These are phyloP conservation scores for Exocentrus adspersus DNA, from an alignment of 2,888 invertebrate species.

Conservation along the genomic window DNA sequence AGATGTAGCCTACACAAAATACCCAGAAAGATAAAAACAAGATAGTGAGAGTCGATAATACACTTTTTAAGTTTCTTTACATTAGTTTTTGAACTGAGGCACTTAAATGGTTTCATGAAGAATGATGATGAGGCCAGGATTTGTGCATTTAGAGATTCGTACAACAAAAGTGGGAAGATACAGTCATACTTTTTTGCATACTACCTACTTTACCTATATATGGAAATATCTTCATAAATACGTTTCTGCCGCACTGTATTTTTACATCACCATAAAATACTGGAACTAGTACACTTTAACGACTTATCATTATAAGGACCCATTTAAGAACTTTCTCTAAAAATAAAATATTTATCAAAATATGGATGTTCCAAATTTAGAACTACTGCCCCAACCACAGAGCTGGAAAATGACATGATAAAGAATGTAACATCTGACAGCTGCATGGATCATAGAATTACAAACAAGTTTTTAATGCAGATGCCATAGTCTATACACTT, in stretches of 20 bases:
- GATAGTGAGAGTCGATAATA: no score
- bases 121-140: no score
- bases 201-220: slow-evolving; percentile 8
- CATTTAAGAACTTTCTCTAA: background rate
- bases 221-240: slow-evolving; percentile 5
- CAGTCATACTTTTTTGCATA: slow-evolving; percentile 2
- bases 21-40: background rate
- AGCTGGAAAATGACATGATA: background rate
- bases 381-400: slow-evolving; percentile 1
- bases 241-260: background rate
- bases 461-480: no score
- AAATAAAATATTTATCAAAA: background rate
- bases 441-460: no score
- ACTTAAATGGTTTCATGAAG: no score
- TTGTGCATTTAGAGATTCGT: background rate
- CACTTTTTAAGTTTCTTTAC: no score
- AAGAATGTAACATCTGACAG: no score
- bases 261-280: background rate
- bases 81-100: no score
- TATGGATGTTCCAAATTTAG: slow-evolving; percentile 3
- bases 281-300: background rate
- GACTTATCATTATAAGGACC: background rate
- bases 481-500: no score
- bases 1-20: background rate
- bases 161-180: background rate